phyloP scores from a whole-genome alignment of 2,797 vertebrate species.

The Cetoscarus ocellatus region DNA sequence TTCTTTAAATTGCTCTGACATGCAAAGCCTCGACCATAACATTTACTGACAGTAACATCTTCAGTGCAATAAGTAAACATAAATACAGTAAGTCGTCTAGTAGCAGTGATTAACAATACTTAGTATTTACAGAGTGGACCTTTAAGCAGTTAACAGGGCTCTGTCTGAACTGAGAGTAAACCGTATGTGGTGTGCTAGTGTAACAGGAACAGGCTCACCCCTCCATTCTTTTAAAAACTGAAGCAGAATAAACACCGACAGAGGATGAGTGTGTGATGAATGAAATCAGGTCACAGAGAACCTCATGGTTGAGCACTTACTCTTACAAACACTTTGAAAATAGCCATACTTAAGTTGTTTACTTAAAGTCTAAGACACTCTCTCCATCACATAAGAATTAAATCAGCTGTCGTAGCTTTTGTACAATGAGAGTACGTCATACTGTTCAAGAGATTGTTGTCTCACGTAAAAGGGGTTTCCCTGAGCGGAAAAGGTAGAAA shows the following conservation, averaged over 20 bases:
- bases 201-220: slow-evolving; percentile 60
- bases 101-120: slow-evolving; percentile 36
- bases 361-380: not conserved
- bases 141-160: slow-evolving; percentile 66
- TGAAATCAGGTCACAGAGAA: slow-evolving; percentile 29
- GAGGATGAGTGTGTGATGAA: slow-evolving; percentile 37
- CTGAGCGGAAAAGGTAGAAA: not conserved
- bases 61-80: slow-evolving; percentile 57
- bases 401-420: not conserved
- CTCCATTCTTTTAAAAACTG: slow-evolving; percentile 45
- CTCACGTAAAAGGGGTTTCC: not conserved
- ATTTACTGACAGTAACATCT: slow-evolving; percentile 50
- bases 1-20: not conserved
- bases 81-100: slow-evolving; percentile 55
- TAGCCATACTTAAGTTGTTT: slow-evolving; percentile 6
- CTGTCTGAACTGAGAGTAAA: slow-evolving; percentile 56
- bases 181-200: slow-evolving; percentile 45
- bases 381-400: slow-evolving; percentile 8
- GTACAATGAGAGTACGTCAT: not conserved
- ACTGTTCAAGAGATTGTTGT: not conserved
- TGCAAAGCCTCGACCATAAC: slow-evolving; percentile 57
- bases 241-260: slow-evolving; percentile 46
- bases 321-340: slow-evolving; percentile 23
- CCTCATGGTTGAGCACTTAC: slow-evolving; percentile 2
- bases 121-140: slow-evolving; percentile 56